Percentiles rank a stretch among this genome's conserved stretches.
Conservation (phyloP, 2,888 invertebrate species). For the Agonopterix heracliana region DNA sequence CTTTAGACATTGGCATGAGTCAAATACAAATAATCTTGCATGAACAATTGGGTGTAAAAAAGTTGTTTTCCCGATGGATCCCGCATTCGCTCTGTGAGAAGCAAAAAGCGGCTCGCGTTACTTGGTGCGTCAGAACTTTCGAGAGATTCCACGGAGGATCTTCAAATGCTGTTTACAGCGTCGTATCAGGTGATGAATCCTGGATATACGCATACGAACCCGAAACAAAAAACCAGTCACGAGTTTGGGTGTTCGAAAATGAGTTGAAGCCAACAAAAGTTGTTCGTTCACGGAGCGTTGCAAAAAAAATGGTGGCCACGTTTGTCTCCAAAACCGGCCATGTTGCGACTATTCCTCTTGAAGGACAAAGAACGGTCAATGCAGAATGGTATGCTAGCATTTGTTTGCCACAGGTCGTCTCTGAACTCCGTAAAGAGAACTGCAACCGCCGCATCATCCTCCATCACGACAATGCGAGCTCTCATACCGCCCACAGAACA, state of each 20-base stretch:
- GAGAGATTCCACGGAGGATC: too few species aligned
- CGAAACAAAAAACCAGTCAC: conserved; percentile 1
- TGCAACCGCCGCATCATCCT: conserved; percentile 15
- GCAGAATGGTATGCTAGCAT: not conserved
- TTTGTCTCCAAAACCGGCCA: not conserved
- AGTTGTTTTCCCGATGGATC: too few species aligned
- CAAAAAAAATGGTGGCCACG: not conserved
- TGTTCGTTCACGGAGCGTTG: conserved; percentile 1
- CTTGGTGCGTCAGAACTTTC: too few species aligned
- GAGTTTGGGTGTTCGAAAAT: not conserved
- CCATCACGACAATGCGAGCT: conserved; percentile 10
- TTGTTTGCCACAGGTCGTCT: conserved; percentile 8
- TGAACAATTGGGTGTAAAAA: too few species aligned
- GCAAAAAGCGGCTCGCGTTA: too few species aligned
- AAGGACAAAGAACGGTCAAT: not conserved
- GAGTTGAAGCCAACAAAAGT: not conserved
- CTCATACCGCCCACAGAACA: conserved; percentile 1
- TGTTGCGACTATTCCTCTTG: not conserved
- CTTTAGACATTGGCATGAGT: too few species aligned
- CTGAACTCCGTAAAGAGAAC: conserved; percentile 11
- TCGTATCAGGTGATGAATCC: too few species aligned
- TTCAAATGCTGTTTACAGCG: too few species aligned
- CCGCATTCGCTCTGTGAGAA: too few species aligned
- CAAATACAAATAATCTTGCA: too few species aligned
- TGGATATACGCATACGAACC: not conserved